Evolutionary conservation across 2,888 invertebrate species (phyloP), one percentile per base, ranked within the genome.

Genomic region (Lydus trimaculatus): DNA sequence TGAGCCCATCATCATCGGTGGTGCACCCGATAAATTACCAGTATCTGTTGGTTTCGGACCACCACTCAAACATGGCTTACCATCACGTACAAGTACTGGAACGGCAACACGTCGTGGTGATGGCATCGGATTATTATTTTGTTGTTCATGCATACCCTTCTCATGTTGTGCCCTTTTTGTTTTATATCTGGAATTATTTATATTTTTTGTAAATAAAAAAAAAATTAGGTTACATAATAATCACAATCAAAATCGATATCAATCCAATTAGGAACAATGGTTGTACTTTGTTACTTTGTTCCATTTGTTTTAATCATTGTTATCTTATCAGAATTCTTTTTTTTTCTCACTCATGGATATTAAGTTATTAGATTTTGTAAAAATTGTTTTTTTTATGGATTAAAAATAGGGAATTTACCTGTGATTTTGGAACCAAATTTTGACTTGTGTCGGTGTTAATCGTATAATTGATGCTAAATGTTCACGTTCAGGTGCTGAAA

Each of bases 381-480:
- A 23, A 9, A 20, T 8, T 52, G 28, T 5, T 25, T 52, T 23
- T 23, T 52, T 52, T 25, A 1, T 20, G 2, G 48, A 17, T n/a
- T 43, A 28, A 25, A 31, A 59, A 58, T 1, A 61, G 31, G 17
- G n/a, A 52, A 72, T 81, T 79, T 70, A 86, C 85, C 97, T 92
- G 84, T 99, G 99, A 85, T 98, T 98, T 85, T 98, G 98, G 87
- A 99, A 99, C 99, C 99, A 99, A 80, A 99, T 99, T 87, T 98
- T 98, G 63, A 95, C 95, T 87, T 99, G 99, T 2, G 98, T 99
- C 0, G 99, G 99, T 2, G 99, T 98, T 68, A 99, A 88, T 66
- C 96, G 90, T 74, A 99, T 99, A 79, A 97, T 89, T 73, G 95
- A 95, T 2, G 99, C 99, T 74, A 99, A 87, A 83, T 98, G 98